Evolutionary conservation across 2,888 invertebrate genomes (phyloP), one percentile per base, ranked within the genome.

Genomic region (Diadegma fenestrale): DNA sequence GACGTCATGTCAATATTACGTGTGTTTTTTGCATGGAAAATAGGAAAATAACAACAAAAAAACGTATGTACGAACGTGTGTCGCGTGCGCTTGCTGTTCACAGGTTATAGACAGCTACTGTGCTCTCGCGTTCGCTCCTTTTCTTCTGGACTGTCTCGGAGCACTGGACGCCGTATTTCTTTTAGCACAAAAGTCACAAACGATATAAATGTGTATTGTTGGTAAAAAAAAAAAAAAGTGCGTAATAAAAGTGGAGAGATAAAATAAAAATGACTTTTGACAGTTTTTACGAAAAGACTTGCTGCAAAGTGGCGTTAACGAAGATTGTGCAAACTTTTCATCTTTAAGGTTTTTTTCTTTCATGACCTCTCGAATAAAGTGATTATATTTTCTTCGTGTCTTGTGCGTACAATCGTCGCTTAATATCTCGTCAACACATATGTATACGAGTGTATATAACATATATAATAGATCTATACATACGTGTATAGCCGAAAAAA

Each of bases 81-180:
- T 83, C 86, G 88, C 86, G 88, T 85, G 85, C 72, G 85, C 78
- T 64, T 17, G 10, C 76, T 75, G 85, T 75, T 83, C 77, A 58
- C 26, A 87, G 88, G 88, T 88, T 88, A 88, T 86, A 85, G 77
- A 80, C 84, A 84, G 75, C 80, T 63, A 80, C 78, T 86, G 61
- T 82, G 73, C 80, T 43, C 22, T 66, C 43, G 58, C 26, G n/a
- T n/a, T 58, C 26, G 12, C 14, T 58, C 14, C 26, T 26, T 58
- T 58, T 58, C 58, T 58, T 26, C 14, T 26, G 26, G 14, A 58
- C 58, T 0, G 66, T 22, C 3, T 41, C 14, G 80, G 80, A 45
- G 75, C 80, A 77, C 75, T 81, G 78, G 87, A 84, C 82, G 84
- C 83, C 82, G 69, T 79, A 76, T 58, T 85, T 82, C 64, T 26